These are phyloP conservation scores for Drepanosiphum platanoidis DNA, from an alignment of 2,888 invertebrate species.

Conservation along the genomic window DNA sequence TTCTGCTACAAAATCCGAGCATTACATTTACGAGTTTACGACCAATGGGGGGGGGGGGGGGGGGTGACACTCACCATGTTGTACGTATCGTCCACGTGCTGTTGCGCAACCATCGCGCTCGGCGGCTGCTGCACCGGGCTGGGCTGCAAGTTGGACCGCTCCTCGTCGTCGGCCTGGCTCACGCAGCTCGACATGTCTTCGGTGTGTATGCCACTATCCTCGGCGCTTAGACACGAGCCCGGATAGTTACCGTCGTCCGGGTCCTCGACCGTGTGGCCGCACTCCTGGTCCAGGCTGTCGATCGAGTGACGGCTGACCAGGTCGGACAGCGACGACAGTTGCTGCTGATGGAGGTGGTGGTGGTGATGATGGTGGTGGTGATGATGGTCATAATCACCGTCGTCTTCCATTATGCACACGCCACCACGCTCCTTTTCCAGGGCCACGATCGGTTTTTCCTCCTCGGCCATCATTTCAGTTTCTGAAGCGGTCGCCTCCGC, in stretches of 20 bases:
- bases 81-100: constrained; percentile 33
- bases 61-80: constrained; percentile 18
- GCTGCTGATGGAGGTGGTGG: background rate
- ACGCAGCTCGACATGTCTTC: constrained; percentile 81
- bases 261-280: constrained; percentile 46
- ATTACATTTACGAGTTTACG: no score
- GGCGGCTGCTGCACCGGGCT: constrained; percentile 34
- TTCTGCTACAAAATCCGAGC: no score
- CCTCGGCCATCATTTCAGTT: background rate
- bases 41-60: no score
- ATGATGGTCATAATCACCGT: constrained; percentile 4
- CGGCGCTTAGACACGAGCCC: constrained; percentile 70
- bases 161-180: constrained; percentile 76
- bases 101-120: no score
- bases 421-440: constrained; percentile 56
- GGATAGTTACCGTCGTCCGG: constrained; percentile 68
- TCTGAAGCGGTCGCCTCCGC: background rate
- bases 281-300: constrained; percentile 56
- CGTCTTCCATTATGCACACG: constrained; percentile 15
- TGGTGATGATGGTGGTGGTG: background rate
- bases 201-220: constrained; percentile 83
- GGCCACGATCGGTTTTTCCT: constrained; percentile 56
- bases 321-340: constrained; percentile 40
- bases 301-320: constrained; percentile 55
- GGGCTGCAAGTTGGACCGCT: constrained; percentile 64